A percentile compares a stretch with the other conserved stretches of the same genome.
These are phyloP conservation scores for Trichogramma evanescens DNA, from an alignment of 2,888 invertebrate genomes.

Conservation along the genomic window DNA sequence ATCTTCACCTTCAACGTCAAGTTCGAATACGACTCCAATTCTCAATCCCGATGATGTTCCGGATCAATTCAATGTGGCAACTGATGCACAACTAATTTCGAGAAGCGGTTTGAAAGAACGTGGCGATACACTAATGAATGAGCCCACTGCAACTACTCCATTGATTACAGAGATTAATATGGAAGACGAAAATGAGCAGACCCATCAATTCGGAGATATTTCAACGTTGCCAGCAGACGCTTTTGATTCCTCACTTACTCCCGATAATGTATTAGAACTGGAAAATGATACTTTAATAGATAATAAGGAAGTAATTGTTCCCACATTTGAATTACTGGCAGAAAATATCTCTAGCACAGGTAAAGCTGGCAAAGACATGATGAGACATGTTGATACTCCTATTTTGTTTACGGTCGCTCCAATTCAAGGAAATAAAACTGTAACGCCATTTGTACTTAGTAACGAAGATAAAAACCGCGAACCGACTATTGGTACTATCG, in stretches of 20 bases:
- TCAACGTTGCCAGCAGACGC: too few relatives aligned
- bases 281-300: too few relatives aligned
- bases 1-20: slow-evolving; percentile 1
- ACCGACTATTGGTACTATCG: slow-evolving; percentile 38
- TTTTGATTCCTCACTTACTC: too few relatives aligned
- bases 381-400: background rate
- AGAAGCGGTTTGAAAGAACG: too few relatives aligned
- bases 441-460: slow-evolving; percentile 33
- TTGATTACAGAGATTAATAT: background rate
- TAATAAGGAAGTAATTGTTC: too few relatives aligned
- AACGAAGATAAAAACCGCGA: slow-evolving; percentile 39
- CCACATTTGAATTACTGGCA: too few relatives aligned
- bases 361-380: slow-evolving; percentile 8
- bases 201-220: too few relatives aligned
- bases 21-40: background rate
- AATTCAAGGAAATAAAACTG: background rate
- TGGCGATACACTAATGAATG: background rate
- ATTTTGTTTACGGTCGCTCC: background rate
- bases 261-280: too few relatives aligned
- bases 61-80: too few relatives aligned
- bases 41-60: too few relatives aligned
- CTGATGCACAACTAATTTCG: too few relatives aligned
- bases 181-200: background rate
- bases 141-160: background rate
- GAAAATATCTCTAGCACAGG: too few relatives aligned